These are phyloP conservation scores for Acipenser oxyrinchus DNA, from an alignment of 2,797 vertebrate species.

Conservation along the genomic window DNA sequence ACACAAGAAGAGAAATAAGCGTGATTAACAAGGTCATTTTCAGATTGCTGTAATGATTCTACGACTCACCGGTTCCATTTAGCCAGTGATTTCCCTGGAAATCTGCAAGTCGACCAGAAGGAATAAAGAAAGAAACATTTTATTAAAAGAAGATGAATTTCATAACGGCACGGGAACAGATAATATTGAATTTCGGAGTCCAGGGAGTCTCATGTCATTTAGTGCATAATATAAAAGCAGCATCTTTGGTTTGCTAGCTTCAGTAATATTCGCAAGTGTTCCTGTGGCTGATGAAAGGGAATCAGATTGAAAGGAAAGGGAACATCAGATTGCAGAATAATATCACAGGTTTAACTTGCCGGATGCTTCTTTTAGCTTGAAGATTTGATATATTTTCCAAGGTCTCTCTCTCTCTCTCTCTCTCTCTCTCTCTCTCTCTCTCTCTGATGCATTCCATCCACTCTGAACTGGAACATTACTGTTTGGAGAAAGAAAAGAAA, in stretches of 20 bases:
- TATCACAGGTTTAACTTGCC: not conserved
- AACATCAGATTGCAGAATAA: conserved; percentile 10
- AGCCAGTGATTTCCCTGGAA: conserved; percentile 8
- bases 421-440: not conserved
- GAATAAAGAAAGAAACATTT: not conserved
- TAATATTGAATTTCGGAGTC: conserved; percentile 11
- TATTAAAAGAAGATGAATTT: conserved; percentile 13
- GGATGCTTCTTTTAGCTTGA: not conserved
- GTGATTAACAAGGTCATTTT: conserved; percentile 14
- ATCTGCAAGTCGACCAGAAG: conserved; percentile 1
- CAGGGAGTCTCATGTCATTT: not conserved
- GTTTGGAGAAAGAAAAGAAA: not conserved
- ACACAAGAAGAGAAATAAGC: conserved; percentile 8
- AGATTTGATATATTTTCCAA: not conserved
- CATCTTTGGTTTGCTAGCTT: not conserved
- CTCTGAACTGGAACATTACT: not conserved
- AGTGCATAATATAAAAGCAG: not conserved
- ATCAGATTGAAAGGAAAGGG: conserved; percentile 5
- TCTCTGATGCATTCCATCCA: not conserved
- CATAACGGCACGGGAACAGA: conserved; percentile 3
- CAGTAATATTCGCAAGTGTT: conserved; percentile 12
- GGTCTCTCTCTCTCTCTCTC: not conserved
- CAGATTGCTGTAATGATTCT: conserved; percentile 7
- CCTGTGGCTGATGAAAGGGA: conserved; percentile 12
- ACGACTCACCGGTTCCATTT: conserved; percentile 8